Percentiles rank a stretch among this genome's conserved stretches.
Conservation (phyloP, 1,140 invertebrate species). For the Trachymyrmex septentrionalis region DNA sequence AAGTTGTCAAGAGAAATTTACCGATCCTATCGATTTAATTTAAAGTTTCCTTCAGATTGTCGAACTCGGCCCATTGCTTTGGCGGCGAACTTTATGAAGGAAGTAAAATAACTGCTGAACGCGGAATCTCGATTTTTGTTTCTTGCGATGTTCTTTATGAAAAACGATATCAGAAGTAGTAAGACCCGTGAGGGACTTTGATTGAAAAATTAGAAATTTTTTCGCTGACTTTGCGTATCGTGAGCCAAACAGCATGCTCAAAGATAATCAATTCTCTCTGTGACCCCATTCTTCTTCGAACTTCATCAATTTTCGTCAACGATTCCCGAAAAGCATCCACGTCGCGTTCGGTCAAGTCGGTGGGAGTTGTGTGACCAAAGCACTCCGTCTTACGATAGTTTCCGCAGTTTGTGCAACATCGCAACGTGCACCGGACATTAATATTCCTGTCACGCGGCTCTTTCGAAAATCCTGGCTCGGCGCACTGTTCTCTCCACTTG, state of each 20-base stretch:
- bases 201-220: conserved; percentile 36
- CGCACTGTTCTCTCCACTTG: not conserved
- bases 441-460: conserved; percentile 67
- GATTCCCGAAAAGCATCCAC: conserved; percentile 48
- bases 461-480: conserved; percentile 18
- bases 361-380: conserved; percentile 34
- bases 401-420: conserved; percentile 55
- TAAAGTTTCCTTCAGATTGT: conserved; percentile 60
- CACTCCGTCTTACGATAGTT: conserved; percentile 69
- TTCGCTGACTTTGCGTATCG: conserved; percentile 23
- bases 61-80: conserved; percentile 18
- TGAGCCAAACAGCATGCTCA: conserved; percentile 11
- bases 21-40: conserved; percentile 65
- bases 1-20: conserved; percentile 40
- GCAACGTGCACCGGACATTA: conserved; percentile 54
- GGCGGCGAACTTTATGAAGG: conserved; percentile 35
- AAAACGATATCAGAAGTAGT: not conserved
- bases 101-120: conserved; percentile 43
- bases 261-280: conserved; percentile 53
- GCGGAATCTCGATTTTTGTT: conserved; percentile 65
- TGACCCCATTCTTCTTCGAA: conserved; percentile 38
- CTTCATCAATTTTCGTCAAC: conserved; percentile 61
- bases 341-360: conserved; percentile 45
- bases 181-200: not conserved
- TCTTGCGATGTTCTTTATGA: conserved; percentile 9